Conservation (phyloP, 1,140 invertebrate genomes). For the Lepidurus apus region DNA sequence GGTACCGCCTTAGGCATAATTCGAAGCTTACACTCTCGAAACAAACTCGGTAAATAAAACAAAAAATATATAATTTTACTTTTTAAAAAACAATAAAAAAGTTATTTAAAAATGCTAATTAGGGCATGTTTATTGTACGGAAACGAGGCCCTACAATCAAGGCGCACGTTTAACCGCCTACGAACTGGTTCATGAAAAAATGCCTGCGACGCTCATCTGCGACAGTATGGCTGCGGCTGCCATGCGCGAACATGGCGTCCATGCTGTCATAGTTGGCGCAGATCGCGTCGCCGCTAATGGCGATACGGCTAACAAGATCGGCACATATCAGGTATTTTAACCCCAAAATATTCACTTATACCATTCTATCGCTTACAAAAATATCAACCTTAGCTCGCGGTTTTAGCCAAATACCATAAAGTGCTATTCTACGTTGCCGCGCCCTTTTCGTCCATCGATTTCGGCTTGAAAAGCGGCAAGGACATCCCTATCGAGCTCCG, state of each 20-base stretch:
- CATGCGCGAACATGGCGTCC: slow-evolving; percentile 72
- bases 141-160: slow-evolving; percentile 97
- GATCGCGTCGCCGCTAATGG: slow-evolving; percentile 91
- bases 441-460: slow-evolving; percentile 87
- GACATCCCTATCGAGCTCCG: slow-evolving; percentile 91
- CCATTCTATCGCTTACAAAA: background rate
- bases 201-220: slow-evolving; percentile 87
- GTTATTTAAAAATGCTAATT: slow-evolving; percentile 6
- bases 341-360: background rate
- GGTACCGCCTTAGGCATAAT: slow-evolving; percentile 96
- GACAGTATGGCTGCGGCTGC: slow-evolving; percentile 91
- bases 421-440: slow-evolving; percentile 96
- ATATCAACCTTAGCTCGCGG: slow-evolving; percentile 62
- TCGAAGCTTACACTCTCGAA: slow-evolving; percentile 63
- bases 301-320: slow-evolving; percentile 99
- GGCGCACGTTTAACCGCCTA: slow-evolving; percentile 91
- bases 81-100: background rate
- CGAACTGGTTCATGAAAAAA: slow-evolving; percentile 87
- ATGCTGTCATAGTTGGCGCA: slow-evolving; percentile 78
- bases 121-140: slow-evolving; percentile 90
- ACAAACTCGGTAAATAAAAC: slow-evolving; percentile 60
- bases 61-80: background rate
- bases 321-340: slow-evolving; percentile 76
- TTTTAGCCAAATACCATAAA: slow-evolving; percentile 81
- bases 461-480: slow-evolving; percentile 67